Base-by-base conservation (phyloP, 92 coral and sea anemone species). In the Metridium senile region DNA sequence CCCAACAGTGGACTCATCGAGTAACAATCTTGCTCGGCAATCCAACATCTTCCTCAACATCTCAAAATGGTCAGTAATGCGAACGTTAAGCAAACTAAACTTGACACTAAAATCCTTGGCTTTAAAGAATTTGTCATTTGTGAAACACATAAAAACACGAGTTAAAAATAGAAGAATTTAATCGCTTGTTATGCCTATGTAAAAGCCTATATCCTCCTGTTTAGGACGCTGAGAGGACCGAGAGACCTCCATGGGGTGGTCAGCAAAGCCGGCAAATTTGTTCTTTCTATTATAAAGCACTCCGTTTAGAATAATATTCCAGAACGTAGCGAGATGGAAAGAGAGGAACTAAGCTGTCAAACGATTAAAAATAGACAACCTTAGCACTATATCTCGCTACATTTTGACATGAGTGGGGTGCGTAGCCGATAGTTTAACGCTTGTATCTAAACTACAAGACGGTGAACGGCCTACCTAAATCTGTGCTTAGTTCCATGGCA, bases 391-490 rank as follows among this genome's bases (percentile, higher is more conserved):
- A 62, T 73, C 33, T 19, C 49, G 51, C 68, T 58, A 57, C 49
- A 21, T 22, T 32, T 73, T 62, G 78, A 62, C 63, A 35, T 73
- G 53, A 26, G 57, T 57, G 16, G 78, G 28, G 65, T 11, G 68
- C 51, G 47, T 2, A 26, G 33, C 22, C 20, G n/a, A n/a, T n/a
- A n/a, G n/a, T n/a, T n/a, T n/a, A n/a, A n/a, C n/a, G n/a, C n/a
- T n/a, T n/a, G n/a, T n/a, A n/a, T n/a, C n/a, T n/a, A n/a, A n/a
- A n/a, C n/a, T n/a, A n/a, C n/a, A n/a, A n/a, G n/a, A n/a, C n/a
- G n/a, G n/a, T n/a, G n/a, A n/a, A n/a, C n/a, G n/a, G 71, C 84
- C 76, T 79, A 79, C 84, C 84, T 79, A 79, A 65, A 29, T 79
- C 84, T 56, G 84, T 21, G 30, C 77, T 79, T 16, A 79, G 16